phyloP scores from a whole-genome alignment of 2,113 vertebrate species.

The Nestor notabilis region DNA sequence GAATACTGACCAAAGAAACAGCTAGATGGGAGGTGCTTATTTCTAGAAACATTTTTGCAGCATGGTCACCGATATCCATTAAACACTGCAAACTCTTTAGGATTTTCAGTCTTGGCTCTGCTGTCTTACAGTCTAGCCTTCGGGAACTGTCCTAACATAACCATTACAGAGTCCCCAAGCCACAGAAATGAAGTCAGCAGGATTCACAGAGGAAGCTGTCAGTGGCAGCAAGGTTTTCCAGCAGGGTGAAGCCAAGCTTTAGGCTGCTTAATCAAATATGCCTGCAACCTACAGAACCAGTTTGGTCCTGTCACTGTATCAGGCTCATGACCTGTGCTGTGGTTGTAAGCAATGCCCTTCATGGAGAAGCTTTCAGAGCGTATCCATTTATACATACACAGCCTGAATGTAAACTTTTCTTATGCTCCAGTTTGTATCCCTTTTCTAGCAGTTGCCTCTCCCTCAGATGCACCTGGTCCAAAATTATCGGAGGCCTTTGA shows the following conservation, averaged over 20 bases:
- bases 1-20: background rate
- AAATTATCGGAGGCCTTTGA: background rate
- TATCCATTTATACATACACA: accelerated
- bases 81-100: background rate
- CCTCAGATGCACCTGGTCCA: background rate
- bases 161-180: background rate
- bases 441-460: background rate
- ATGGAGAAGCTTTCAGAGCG: background rate
- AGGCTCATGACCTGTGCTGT: background rate
- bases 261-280: background rate
- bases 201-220: slow-evolving; percentile 21
- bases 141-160: slow-evolving; percentile 8
- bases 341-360: accelerated
- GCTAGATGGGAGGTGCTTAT: background rate
- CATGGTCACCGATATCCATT: background rate
- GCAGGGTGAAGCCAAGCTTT: background rate
- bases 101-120: background rate
- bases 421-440: background rate
- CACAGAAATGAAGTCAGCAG: slow-evolving; percentile 33
- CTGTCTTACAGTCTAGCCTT: background rate
- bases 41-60: background rate
- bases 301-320: accelerated
- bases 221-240: slow-evolving; percentile 35
- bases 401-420: background rate
- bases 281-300: background rate